Evolutionary conservation across 92 coral and sea anemone species (phyloP).

Genomic region (Phenganax subtilis): DNA sequence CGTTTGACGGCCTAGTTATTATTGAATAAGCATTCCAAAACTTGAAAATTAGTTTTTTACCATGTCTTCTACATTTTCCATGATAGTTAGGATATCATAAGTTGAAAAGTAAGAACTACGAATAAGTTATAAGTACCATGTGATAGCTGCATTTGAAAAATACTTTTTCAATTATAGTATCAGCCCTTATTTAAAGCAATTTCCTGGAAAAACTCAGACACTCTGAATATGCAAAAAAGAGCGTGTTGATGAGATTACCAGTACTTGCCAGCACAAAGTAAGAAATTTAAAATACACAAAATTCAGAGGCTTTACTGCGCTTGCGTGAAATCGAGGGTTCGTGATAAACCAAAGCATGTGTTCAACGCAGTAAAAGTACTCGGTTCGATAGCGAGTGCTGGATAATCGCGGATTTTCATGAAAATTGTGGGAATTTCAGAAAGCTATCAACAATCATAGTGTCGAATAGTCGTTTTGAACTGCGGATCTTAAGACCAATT

Average conservation of each 20-base stretch:
- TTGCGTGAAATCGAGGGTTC: slow-evolving; percentile 37
- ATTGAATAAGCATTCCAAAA: too few relatives aligned
- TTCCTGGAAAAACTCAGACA: too few relatives aligned
- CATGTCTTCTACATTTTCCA: too few relatives aligned
- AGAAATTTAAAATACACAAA: background rate
- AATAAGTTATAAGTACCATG: too few relatives aligned
- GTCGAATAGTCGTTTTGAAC: background rate
- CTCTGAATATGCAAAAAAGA: too few relatives aligned
- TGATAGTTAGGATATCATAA: too few relatives aligned
- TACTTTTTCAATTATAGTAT: too few relatives aligned
- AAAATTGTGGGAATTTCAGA: background rate
- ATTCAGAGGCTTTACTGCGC: slow-evolving; percentile 1
- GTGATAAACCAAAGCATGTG: slow-evolving; percentile 27
- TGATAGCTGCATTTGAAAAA: too few relatives aligned
- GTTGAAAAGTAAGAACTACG: too few relatives aligned
- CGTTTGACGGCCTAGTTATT: too few relatives aligned
- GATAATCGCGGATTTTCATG: background rate
- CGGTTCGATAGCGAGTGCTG: background rate
- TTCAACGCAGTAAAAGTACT: slow-evolving; percentile 8
- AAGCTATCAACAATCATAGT: background rate
- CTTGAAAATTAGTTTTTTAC: too few relatives aligned
- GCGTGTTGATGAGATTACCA: background rate
- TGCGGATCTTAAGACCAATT: background rate
- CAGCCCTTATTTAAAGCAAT: too few relatives aligned
- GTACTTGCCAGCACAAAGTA: background rate